Conservation (phyloP, 2,888 invertebrate genomes). For the Rambutsinella grinnellia region DNA sequence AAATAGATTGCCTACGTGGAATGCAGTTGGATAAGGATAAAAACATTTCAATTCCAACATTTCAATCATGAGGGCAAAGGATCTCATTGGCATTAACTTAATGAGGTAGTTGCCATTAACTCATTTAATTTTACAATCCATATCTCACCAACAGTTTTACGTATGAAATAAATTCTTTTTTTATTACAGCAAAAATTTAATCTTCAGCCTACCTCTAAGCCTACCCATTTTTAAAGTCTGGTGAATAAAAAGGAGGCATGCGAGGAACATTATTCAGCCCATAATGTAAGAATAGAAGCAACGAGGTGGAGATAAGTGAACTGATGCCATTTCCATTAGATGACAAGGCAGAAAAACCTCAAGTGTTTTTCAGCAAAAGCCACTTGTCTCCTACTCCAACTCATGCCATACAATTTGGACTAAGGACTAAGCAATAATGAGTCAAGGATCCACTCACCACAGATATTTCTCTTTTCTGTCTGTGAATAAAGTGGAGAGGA, state of each 20-base stretch:
- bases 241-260: neutral
- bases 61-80: no score
- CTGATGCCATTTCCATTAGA: slow-evolving; percentile 66
- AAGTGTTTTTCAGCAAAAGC: slow-evolving; percentile 64
- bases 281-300: slow-evolving; percentile 33
- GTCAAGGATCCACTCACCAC: slow-evolving; percentile 54
- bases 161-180: no score
- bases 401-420: slow-evolving; percentile 59
- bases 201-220: no score
- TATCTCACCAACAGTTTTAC: no score
- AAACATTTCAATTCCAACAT: no score
- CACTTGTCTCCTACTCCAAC: slow-evolving; percentile 60
- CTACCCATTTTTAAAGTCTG: no score
- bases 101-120: no score
- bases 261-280: neutral
- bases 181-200: no score
- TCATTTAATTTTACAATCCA: no score
- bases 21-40: no score
- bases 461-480: slow-evolving; percentile 13
- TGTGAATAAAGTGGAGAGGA: neutral
- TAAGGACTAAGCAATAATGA: slow-evolving; percentile 58
- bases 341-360: slow-evolving; percentile 64
- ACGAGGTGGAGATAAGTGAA: slow-evolving; percentile 55
- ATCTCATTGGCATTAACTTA: no score
- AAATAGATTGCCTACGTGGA: no score